Evolutionary conservation across 2,113 vertebrate genomes (phyloP), one percentile per base, ranked within the genome.

Genomic region (Sardina pilchardus): DNA sequence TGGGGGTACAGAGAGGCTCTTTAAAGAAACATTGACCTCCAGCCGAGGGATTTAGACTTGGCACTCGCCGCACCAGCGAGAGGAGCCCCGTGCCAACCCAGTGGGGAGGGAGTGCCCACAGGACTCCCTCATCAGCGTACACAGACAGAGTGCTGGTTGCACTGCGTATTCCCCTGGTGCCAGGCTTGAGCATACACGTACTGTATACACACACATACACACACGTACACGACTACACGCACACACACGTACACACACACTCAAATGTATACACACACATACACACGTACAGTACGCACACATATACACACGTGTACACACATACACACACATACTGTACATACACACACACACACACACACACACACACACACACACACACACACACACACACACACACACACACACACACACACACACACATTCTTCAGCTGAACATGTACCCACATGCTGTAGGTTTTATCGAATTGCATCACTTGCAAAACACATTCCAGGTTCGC

Each of bases 11-110:
- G 39, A 42, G 39, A 1, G n/a, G n/a, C n/a, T 26, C 63, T 67
- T 67, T 67, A 67, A 67, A 67, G 63, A 9, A 67, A 67, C 63
- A 67, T n/a, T 67, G 59, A 67, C 59, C 59, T 67, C 59, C 63
- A 67, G 63, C 63, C 10, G 9, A 67, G 63, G 63, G 63, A 67
- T 67, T 30, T 67, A 67, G n/a, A 67, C 63, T 67, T 67, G 63
- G 63, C 63, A 67, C 63, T 30, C n/a, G 7, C 63, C n/a, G n/a
- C 26, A 30, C 63, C 9, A 12, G 21, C 24, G 56, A 59, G 56
- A 59, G 24, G 21, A 59, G 10, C 63, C 63, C 63, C n/a, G n/a
- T 30, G 63, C 63, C 63, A 67, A 67, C 24, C n/a, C 63, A 67
- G 6, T 59, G 53, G 53, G 53, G 21, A 24, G 63, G 56, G 56